These are phyloP conservation scores for Drosophila nigricruria DNA, from an alignment of 2,888 invertebrate species.

Conservation along the genomic window DNA sequence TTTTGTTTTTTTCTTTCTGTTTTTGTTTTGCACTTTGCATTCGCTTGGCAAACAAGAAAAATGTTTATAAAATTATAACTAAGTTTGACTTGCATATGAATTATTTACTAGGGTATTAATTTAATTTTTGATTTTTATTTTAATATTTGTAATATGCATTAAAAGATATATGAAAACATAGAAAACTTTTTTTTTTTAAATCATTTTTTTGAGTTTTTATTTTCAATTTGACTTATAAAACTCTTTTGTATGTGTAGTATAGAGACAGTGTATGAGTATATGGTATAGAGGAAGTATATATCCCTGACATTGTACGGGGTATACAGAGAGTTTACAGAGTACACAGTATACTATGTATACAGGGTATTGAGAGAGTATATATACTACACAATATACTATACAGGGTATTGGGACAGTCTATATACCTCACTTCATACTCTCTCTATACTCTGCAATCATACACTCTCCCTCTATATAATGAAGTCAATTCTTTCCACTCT, in stretches of 20 bases:
- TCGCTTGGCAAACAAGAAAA: conserved; percentile 2
- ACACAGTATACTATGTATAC: not conserved
- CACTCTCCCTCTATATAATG: no score
- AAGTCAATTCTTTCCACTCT: no score
- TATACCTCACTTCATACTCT: not conserved
- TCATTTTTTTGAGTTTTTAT: no score
- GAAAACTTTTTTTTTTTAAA: no score
- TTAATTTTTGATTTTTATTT: no score
- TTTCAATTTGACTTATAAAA: no score
- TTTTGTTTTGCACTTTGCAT: conserved; percentile 32
- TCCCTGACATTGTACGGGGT: not conserved
- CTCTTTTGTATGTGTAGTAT: no score
- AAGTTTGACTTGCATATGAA: not conserved
- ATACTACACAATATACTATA: not conserved
- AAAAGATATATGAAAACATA: no score
- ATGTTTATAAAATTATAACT: not conserved
- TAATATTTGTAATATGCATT: no score
- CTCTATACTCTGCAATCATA: no score
- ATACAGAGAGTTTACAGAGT: not conserved
- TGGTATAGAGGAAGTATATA: not conserved
- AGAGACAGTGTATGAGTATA: no score
- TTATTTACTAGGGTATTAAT: not conserved
- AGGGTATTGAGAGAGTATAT: not conserved
- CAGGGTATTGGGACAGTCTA: not conserved
- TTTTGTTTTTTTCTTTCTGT: not conserved